Conservation (phyloP, 2,797 vertebrate species). For the Lindbergichthys nudifrons region DNA sequence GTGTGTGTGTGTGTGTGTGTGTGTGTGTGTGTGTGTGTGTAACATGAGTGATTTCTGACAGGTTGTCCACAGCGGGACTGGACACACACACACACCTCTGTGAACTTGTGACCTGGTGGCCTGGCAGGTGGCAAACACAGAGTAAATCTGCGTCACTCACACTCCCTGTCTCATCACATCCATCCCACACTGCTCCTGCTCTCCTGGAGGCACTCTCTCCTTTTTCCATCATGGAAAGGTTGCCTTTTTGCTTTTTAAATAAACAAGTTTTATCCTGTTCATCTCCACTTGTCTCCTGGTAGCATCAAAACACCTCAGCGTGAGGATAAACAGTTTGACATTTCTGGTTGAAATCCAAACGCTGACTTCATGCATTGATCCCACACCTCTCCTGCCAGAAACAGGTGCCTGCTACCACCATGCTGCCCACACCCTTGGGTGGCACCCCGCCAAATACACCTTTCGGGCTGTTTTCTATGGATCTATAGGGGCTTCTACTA, state of each 20-base stretch:
- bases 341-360: constrained; percentile 52
- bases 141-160: constrained; percentile 61
- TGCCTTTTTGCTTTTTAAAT: neutral
- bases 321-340: constrained; percentile 22
- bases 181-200: constrained; percentile 14
- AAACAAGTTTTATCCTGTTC: neutral
- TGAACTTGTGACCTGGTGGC: constrained; percentile 54
- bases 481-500: constrained; percentile 4
- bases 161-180: constrained; percentile 66
- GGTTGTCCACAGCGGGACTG: constrained; percentile 5
- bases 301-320: constrained; percentile 8
- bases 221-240: neutral
- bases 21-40: neutral
- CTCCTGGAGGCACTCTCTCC: constrained; percentile 9
- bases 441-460: constrained; percentile 50
- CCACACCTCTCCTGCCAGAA: constrained; percentile 42
- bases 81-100: constrained; percentile 20
- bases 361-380: constrained; percentile 41
- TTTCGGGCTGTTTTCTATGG: constrained; percentile 49
- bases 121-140: constrained; percentile 67
- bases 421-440: constrained; percentile 43
- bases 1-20: too few species aligned
- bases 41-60: constrained; percentile 41
- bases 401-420: constrained; percentile 17
- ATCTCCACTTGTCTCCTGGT: neutral